Percentiles rank a stretch among this genome's conserved stretches.
phyloP scores from a whole-genome alignment of 2,888 invertebrate genomes.

The Neria commutata region DNA sequence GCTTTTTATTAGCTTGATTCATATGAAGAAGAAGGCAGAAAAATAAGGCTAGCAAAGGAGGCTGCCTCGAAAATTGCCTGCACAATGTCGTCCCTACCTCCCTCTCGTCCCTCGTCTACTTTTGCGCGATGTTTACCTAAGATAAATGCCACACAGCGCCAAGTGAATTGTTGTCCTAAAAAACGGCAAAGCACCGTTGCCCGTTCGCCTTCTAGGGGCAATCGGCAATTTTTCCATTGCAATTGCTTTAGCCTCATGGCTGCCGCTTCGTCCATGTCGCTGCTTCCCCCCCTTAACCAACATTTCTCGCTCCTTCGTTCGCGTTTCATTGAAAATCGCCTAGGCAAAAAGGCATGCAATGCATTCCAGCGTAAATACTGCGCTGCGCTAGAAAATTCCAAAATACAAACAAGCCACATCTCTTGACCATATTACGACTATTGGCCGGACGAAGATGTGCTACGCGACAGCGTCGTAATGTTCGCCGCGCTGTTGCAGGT shows the following conservation, averaged over 20 bases:
- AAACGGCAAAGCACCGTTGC: slow-evolving; percentile 29
- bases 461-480: no score
- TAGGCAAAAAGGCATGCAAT: neutral
- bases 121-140: slow-evolving; percentile 10
- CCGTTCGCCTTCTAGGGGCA: slow-evolving; percentile 51
- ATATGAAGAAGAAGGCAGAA: neutral
- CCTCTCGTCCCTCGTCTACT: neutral
- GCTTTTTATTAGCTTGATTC: slow-evolving; percentile 11
- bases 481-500: no score
- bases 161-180: slow-evolving; percentile 45
- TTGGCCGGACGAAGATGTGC: no score
- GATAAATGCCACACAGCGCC: slow-evolving; percentile 25
- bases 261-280: slow-evolving; percentile 10
- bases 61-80: neutral
- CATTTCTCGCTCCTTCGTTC: neutral
- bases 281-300: no score
- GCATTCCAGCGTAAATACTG: neutral
- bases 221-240: slow-evolving; percentile 51
- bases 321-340: neutral
- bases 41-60: neutral
- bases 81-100: slow-evolving; percentile 9
- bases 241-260: slow-evolving; percentile 31
- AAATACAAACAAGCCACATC: no score
- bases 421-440: no score
- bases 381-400: no score